These are phyloP conservation scores for Emydocephalus ijimae DNA, from an alignment of 2,113 vertebrate species.

Conservation along the genomic window DNA sequence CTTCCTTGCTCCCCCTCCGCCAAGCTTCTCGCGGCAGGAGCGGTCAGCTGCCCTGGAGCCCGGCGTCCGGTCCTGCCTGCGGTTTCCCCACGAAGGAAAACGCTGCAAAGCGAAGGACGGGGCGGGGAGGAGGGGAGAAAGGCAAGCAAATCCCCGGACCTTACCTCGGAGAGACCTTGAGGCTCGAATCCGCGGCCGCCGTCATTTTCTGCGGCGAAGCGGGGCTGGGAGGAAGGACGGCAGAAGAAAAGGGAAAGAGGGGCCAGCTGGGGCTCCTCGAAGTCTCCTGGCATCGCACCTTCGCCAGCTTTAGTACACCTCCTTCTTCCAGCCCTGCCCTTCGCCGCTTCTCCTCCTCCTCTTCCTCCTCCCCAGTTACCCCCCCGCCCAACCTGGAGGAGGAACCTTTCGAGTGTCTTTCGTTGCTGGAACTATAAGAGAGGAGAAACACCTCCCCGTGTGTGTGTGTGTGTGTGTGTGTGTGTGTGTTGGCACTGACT, in stretches of 20 bases:
- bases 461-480: too few relatives aligned
- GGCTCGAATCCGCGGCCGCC: constrained; percentile 35
- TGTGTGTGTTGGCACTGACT: not conserved
- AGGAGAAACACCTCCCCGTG: not conserved
- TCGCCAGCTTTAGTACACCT: not conserved
- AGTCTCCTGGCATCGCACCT: not conserved
- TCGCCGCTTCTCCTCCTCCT: not conserved
- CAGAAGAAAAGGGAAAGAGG: not conserved
- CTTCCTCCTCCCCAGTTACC: not conserved
- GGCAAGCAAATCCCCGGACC: not conserved
- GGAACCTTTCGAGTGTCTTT: not conserved
- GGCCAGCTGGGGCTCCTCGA: not conserved
- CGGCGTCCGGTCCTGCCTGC: not conserved
- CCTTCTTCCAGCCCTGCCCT: not conserved
- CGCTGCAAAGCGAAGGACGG: not conserved
- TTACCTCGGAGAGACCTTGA: constrained; percentile 45
- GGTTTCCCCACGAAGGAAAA: not conserved
- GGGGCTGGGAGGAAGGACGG: not conserved
- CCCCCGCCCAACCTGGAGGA: not conserved
- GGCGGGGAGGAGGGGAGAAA: not conserved
- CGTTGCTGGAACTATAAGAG: not conserved
- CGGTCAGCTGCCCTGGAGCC: not conserved
- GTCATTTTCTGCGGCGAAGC: not conserved
- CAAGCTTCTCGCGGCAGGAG: not conserved
- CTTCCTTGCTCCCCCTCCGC: not conserved